A percentile compares a stretch with the other conserved stretches of the same genome.
Evolutionary conservation across 2,113 vertebrate genomes (phyloP).

Genomic region (Saimiri boliviensis): DNA sequence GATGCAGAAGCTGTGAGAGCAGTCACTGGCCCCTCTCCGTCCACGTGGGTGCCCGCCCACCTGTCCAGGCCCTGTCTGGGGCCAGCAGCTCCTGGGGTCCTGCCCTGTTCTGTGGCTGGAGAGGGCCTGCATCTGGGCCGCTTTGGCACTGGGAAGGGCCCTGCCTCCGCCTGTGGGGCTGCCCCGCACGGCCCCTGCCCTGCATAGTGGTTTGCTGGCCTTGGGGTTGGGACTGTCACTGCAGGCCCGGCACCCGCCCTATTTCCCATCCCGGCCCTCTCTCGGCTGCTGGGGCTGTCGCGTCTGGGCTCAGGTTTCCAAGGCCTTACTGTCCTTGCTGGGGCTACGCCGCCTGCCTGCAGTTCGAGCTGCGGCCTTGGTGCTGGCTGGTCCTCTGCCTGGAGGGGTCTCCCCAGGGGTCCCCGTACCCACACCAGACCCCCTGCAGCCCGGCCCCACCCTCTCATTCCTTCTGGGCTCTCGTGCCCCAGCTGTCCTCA

Average conservation of each 20-base stretch:
- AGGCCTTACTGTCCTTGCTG: neutral
- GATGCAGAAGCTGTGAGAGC: neutral
- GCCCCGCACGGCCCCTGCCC: too few species aligned
- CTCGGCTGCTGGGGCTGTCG: neutral
- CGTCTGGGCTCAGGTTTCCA: neutral
- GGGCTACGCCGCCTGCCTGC: neutral
- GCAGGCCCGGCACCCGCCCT: fast-evolving
- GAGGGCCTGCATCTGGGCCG: neutral
- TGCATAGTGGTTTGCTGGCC: too few species aligned
- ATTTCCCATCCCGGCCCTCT: too few species aligned
- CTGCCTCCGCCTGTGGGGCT: neutral
- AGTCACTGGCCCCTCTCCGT: fast-evolving
- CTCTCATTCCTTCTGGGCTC: neutral
- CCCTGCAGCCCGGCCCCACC: neutral
- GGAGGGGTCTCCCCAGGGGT: neutral
- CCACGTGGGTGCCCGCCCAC: fast-evolving
- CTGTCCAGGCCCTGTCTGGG: neutral
- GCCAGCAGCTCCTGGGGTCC: neutral
- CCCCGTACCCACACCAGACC: too few species aligned
- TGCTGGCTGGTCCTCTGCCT: neutral
- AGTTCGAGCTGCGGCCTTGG: neutral
- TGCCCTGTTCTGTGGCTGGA: too few species aligned
- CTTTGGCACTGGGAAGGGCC: too few species aligned
- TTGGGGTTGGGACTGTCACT: neutral
- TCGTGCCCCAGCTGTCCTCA: too few species aligned